phyloP scores from a whole-genome alignment of 2,113 vertebrate species.

The Cinclus mexicanus region DNA sequence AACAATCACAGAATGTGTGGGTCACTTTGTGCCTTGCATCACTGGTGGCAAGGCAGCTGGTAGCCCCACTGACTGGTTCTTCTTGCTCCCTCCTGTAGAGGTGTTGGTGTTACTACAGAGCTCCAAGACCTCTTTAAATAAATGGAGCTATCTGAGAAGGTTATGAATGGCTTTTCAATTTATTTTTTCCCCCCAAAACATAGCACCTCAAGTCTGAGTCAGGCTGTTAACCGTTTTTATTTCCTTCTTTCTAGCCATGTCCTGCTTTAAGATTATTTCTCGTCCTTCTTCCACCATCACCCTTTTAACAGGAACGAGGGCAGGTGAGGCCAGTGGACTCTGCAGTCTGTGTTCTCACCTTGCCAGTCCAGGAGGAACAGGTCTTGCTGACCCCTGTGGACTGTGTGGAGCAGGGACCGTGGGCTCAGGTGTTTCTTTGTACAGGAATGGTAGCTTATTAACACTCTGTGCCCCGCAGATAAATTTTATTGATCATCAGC shows the following conservation, averaged over 20 bases:
- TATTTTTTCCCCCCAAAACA: background rate
- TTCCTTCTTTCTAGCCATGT: background rate
- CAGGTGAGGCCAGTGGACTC: background rate
- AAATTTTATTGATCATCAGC: constrained; percentile 64
- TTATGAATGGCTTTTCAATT: background rate
- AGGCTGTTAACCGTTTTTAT: background rate
- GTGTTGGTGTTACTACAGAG: background rate
- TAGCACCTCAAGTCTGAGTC: background rate
- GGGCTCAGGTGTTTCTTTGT: constrained; percentile 26
- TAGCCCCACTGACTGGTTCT: background rate
- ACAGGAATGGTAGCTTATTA: constrained; percentile 36
- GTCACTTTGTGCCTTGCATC: background rate
- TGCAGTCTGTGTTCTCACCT: accelerated
- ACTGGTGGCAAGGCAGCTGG: background rate
- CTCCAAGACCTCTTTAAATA: background rate
- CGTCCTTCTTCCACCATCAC: background rate
- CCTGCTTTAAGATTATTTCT: background rate
- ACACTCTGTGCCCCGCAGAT: constrained; percentile 23
- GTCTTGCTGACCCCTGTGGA: background rate
- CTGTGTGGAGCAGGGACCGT: accelerated
- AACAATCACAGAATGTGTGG: background rate
- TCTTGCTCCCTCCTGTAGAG: background rate
- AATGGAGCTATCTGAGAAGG: background rate
- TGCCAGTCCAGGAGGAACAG: background rate
- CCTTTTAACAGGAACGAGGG: background rate